These are phyloP conservation scores for Macropus fuliginosus DNA, from an alignment of 2,797 vertebrate species.

Conservation along the genomic window DNA sequence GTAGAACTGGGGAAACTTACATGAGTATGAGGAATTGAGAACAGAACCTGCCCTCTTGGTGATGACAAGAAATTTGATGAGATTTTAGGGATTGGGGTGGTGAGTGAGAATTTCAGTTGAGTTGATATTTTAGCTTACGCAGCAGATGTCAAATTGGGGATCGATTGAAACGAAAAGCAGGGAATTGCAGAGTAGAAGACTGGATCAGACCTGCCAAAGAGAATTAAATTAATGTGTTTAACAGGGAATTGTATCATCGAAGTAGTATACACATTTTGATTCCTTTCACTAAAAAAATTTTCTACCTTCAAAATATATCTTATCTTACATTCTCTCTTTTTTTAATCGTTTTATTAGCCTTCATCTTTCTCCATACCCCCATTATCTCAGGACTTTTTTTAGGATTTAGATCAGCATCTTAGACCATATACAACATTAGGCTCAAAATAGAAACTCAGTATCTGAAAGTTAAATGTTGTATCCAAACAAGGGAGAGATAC, in stretches of 20 bases:
- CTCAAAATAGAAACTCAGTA: not conserved
- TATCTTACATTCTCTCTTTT: not conserved
- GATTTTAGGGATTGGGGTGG: constrained; percentile 38
- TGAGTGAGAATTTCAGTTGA: constrained; percentile 17
- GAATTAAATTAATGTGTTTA: constrained; percentile 22
- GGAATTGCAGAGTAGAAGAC: constrained; percentile 25
- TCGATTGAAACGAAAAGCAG: constrained; percentile 30
- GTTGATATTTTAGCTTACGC: constrained; percentile 25
- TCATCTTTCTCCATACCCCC: not conserved
- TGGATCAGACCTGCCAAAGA: not conserved
- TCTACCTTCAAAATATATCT: constrained; percentile 40
- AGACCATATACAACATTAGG: not conserved
- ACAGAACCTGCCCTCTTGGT: constrained; percentile 40
- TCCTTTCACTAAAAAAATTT: not conserved
- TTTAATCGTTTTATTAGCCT: constrained; percentile 18
- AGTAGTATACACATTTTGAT: not conserved
- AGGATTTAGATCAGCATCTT: constrained; percentile 31
- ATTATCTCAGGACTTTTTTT: not conserved
- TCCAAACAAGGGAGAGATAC: not conserved
- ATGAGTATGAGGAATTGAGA: constrained; percentile 34
- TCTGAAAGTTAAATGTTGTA: not conserved
- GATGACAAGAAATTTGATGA: constrained; percentile 23
- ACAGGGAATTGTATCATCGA: not conserved
- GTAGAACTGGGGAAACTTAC: constrained; percentile 34
- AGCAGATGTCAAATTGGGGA: constrained; percentile 31